A percentile compares a stretch with the other conserved stretches of the same genome.
These are phyloP conservation scores for Littorina saxatilis DNA, from an alignment of 1,140 invertebrate species.

Conservation along the genomic window DNA sequence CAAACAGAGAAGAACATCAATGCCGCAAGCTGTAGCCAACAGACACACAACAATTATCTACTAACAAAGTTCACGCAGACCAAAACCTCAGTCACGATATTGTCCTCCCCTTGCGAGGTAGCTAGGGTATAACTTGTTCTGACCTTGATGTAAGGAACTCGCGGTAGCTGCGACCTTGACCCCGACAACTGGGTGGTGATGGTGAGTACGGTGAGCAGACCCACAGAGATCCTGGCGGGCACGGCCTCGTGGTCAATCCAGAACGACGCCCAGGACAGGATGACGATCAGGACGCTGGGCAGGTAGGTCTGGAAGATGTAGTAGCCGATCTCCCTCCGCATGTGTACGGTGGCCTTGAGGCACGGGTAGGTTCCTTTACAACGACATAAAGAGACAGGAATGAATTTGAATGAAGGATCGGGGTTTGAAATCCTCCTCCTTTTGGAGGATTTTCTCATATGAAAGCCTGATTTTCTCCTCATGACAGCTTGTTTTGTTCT, in stretches of 20 bases:
- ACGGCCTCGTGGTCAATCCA: conserved; percentile 62
- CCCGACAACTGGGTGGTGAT: conserved; percentile 71
- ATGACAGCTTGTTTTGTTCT: too few relatives aligned
- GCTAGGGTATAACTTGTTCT: too few relatives aligned
- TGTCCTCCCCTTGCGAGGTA: too few relatives aligned
- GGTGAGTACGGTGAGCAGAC: conserved; percentile 69
- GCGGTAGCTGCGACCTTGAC: conserved; percentile 56
- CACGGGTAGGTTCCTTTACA: conserved; percentile 40
- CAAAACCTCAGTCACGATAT: too few relatives aligned
- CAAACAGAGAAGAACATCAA: too few relatives aligned
- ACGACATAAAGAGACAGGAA: neutral
- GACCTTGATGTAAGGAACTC: conserved; percentile 77
- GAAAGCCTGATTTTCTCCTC: too few relatives aligned
- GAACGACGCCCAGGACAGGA: conserved; percentile 49
- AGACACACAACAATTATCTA: too few relatives aligned
- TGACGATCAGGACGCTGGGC: conserved; percentile 51
- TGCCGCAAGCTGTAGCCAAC: too few relatives aligned
- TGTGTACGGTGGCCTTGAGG: conserved; percentile 42
- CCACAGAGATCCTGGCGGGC: conserved; percentile 61
- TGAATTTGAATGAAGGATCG: too few relatives aligned
- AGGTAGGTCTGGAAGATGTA: conserved; percentile 55
- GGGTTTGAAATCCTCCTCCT: too few relatives aligned
- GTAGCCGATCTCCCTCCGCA: conserved; percentile 49
- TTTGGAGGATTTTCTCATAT: too few relatives aligned
- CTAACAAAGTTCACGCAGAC: too few relatives aligned